A percentile compares a stretch with the other conserved stretches of the same genome.
Conservation (phyloP, 2,797 vertebrate species). For the Darevskia mixta region DNA sequence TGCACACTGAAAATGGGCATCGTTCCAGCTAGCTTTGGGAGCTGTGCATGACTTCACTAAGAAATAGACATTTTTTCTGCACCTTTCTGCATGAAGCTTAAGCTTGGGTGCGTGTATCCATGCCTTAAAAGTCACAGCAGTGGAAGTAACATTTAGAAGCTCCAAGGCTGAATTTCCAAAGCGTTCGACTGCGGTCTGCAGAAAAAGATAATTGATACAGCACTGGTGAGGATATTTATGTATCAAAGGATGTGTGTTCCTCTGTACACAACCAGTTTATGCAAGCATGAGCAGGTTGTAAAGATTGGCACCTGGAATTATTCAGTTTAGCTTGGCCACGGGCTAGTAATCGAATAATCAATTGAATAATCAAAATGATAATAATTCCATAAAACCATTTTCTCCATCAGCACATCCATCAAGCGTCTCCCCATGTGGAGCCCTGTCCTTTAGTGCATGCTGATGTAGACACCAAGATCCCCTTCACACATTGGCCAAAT, state of each 20-base stretch:
- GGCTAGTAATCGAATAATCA: too few species aligned
- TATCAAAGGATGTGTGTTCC: not conserved
- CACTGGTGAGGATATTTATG: not conserved
- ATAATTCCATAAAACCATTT: too few species aligned
- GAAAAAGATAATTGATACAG: not conserved
- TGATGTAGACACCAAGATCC: too few species aligned
- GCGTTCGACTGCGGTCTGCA: not conserved
- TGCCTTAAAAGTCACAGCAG: not conserved
- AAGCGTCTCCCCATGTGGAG: not conserved
- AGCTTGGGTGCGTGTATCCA: not conserved
- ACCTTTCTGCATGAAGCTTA: not conserved
- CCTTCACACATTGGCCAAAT: too few species aligned
- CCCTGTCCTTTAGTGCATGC: too few species aligned
- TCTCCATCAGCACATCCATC: too few species aligned
- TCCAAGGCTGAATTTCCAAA: not conserved
- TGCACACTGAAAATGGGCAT: not conserved
- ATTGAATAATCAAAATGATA: too few species aligned
- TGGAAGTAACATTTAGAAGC: not conserved
- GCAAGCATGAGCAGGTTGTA: too few species aligned
- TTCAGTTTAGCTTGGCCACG: too few species aligned
- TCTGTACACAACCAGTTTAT: not conserved
- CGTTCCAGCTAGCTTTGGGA: not conserved
- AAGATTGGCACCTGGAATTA: too few species aligned
- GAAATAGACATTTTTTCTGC: not conserved
- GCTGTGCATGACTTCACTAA: not conserved